These are phyloP conservation scores for Cyanistes caeruleus DNA, from an alignment of 2,113 vertebrate genomes.

Conservation along the genomic window DNA sequence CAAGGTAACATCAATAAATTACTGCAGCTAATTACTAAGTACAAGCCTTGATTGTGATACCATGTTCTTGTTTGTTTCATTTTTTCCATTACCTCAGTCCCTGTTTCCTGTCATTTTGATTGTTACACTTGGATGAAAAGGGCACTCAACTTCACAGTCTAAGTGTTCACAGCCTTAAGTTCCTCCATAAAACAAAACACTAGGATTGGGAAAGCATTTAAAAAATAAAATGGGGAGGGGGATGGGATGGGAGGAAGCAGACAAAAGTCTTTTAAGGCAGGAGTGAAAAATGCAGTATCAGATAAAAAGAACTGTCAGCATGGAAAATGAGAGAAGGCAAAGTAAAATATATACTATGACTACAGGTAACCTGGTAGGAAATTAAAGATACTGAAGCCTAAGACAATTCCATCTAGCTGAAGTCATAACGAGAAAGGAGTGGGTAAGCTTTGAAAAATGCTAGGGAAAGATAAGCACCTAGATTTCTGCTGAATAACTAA, in stretches of 20 bases:
- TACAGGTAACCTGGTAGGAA: neutral
- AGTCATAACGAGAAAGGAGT: neutral
- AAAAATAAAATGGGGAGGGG: rapidly evolving
- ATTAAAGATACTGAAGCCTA: neutral
- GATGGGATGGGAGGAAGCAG: rapidly evolving
- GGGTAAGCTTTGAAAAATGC: neutral
- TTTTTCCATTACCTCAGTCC: slow-evolving; percentile 27
- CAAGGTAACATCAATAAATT: slow-evolving; percentile 3
- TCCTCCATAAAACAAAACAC: neutral
- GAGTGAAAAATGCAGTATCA: neutral
- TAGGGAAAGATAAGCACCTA: neutral
- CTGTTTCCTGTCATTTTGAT: slow-evolving; percentile 6
- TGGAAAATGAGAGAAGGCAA: neutral
- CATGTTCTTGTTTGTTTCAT: neutral
- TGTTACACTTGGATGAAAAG: neutral
- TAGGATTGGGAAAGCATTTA: neutral
- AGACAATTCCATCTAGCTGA: neutral
- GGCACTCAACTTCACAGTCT: neutral
- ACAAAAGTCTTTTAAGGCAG: neutral
- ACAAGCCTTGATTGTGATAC: neutral
- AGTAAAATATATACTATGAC: neutral
- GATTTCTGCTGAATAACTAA: neutral
- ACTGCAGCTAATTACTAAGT: neutral
- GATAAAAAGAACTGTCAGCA: neutral
- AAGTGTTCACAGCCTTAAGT: neutral